Evolutionary conservation across 1,140 invertebrate genomes (phyloP).

Genomic region (Adelges cooleyi): DNA sequence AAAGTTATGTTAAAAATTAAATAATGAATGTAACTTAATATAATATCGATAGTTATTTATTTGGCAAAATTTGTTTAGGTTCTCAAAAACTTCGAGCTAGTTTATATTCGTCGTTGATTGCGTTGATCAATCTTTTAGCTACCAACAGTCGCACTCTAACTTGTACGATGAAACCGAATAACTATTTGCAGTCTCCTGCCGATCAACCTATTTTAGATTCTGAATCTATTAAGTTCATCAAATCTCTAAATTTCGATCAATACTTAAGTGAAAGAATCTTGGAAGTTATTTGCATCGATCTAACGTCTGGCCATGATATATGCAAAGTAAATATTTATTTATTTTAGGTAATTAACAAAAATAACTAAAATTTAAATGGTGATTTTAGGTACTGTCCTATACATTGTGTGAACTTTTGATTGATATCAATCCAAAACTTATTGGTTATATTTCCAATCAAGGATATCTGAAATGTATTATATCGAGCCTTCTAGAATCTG

Average conservation of each 20-base stretch:
- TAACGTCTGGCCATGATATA: constrained; percentile 74
- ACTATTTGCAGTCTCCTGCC: neutral
- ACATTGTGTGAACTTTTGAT: constrained; percentile 22
- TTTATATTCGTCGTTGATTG: constrained; percentile 65
- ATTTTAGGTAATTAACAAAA: neutral
- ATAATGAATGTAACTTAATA: too few species aligned
- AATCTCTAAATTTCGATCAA: constrained; percentile 49
- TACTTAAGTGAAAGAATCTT: constrained; percentile 67
- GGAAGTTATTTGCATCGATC: constrained; percentile 72
- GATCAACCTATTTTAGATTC: constrained; percentile 14
- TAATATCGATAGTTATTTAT: too few species aligned
- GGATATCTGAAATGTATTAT: constrained; percentile 77
- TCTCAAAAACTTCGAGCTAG: constrained; percentile 38
- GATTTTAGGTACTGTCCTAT: constrained; percentile 1
- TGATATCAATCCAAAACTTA: constrained; percentile 21
- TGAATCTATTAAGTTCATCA: constrained; percentile 31
- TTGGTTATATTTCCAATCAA: constrained; percentile 16
- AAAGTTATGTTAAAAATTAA: too few species aligned
- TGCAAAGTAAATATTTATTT: constrained; percentile 48
- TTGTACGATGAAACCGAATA: constrained; percentile 30
- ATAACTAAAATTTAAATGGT: neutral
- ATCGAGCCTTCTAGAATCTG: constrained; percentile 62
- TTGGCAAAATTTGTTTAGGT: neutral
- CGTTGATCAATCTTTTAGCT: constrained; percentile 40
- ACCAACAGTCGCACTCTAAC: constrained; percentile 34